Percentiles rank a stretch among this genome's conserved stretches.
Conservation (phyloP, 2,797 vertebrate genomes). For the Tinamus major region DNA sequence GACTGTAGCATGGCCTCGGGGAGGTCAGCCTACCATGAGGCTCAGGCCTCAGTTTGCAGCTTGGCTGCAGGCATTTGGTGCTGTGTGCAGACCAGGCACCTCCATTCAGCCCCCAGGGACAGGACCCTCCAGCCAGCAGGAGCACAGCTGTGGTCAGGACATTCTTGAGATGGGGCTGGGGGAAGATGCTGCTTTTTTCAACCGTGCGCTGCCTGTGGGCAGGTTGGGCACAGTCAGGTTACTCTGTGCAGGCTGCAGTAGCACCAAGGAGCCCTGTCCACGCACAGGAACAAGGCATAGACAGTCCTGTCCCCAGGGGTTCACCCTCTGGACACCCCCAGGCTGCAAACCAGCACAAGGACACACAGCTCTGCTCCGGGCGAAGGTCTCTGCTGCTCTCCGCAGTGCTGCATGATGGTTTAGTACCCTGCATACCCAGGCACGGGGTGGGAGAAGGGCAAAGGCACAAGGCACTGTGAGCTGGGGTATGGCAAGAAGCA, state of each 20-base stretch:
- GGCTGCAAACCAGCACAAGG: not conserved
- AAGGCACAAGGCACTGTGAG: not conserved
- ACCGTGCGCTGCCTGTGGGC: not conserved
- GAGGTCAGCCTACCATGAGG: not conserved
- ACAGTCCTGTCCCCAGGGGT: not conserved
- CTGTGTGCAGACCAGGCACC: not conserved
- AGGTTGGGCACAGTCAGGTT: not conserved
- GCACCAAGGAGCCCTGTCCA: not conserved
- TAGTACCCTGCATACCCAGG: not conserved
- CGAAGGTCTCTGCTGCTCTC: rapidly evolving
- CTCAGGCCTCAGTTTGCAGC: not conserved
- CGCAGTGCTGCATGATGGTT: rapidly evolving
- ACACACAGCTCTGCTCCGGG: rapidly evolving
- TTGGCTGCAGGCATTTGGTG: not conserved
- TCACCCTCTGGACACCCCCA: rapidly evolving
- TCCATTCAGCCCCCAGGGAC: rapidly evolving
- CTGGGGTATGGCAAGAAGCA: not conserved
- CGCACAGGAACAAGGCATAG: not conserved
- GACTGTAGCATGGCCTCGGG: not conserved
- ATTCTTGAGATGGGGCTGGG: rapidly evolving
- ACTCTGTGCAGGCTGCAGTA: not conserved
- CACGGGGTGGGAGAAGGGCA: not conserved
- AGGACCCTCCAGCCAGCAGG: not conserved
- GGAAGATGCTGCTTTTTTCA: not conserved
- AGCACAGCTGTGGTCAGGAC: not conserved